Conservation (phyloP, 2,888 invertebrate species). For the Acronicta alni region DNA sequence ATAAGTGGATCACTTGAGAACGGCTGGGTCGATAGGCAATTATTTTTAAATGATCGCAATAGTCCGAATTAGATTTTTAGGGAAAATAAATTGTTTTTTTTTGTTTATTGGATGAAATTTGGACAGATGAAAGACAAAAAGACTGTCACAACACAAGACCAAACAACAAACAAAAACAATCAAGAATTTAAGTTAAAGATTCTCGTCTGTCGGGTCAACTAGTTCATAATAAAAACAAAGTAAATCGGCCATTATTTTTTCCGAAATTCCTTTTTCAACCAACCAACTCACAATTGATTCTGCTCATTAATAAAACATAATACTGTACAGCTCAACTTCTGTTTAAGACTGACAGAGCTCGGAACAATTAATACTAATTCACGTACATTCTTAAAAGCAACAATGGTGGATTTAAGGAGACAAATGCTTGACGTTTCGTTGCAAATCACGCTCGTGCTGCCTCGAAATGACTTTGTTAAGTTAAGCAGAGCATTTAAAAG, state of each 20-base stretch:
- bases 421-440: slow-evolving; percentile 44
- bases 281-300: slow-evolving; percentile 13
- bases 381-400: slow-evolving; percentile 30
- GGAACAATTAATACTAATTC: slow-evolving; percentile 46
- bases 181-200: no score
- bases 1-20: no score
- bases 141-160: no score
- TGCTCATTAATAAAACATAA: slow-evolving; percentile 41
- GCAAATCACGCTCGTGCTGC: slow-evolving; percentile 62
- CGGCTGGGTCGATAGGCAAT: no score
- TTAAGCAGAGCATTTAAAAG: slow-evolving; percentile 56
- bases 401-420: slow-evolving; percentile 36
- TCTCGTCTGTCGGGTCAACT: no score
- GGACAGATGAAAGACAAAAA: no score
- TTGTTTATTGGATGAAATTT: no score
- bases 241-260: slow-evolving; percentile 1
- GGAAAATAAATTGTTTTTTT: no score
- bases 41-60: no score
- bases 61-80: no score
- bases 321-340: neutral
- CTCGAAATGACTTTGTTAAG: slow-evolving; percentile 63
- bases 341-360: slow-evolving; percentile 8
- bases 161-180: no score
- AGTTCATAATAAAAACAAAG: no score
- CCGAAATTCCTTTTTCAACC: slow-evolving; percentile 4